phyloP scores from a whole-genome alignment of 2,888 invertebrate species.

The Euspilapteryx auroguttella region DNA sequence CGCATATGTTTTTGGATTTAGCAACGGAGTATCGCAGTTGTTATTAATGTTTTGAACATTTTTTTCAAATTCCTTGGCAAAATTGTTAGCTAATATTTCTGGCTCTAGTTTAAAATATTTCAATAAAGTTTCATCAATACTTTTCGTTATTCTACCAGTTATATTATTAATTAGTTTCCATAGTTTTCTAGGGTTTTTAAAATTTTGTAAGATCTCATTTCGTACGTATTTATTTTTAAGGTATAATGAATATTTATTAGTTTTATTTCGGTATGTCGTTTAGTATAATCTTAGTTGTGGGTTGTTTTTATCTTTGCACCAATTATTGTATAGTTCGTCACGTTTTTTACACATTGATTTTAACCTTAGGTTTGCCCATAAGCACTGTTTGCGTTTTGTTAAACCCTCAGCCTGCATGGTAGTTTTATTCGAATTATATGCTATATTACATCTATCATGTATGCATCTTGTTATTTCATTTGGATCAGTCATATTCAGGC shows the following conservation, averaged over 20 bases:
- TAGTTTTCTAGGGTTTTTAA: slow-evolving; percentile 6
- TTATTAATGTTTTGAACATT: neutral
- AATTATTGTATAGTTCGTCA: too few species aligned
- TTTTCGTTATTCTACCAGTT: slow-evolving; percentile 5
- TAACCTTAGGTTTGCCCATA: slow-evolving; percentile 4
- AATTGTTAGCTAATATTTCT: slow-evolving; percentile 1
- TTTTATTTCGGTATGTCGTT: slow-evolving; percentile 7
- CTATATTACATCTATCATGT: slow-evolving; percentile 1
- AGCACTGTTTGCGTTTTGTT: slow-evolving; percentile 3
- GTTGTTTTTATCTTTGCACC: too few species aligned
- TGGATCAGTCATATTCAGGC: neutral
- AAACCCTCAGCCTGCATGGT: too few species aligned
- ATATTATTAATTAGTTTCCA: slow-evolving; percentile 6
- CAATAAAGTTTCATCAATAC: too few species aligned
- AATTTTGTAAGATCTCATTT: slow-evolving; percentile 5
- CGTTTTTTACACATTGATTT: too few species aligned
- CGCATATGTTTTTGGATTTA: too few species aligned
- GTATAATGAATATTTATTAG: slow-evolving; percentile 5
- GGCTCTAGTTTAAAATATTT: too few species aligned
- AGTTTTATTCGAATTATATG: neutral
- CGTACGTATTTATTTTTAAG: slow-evolving; percentile 5
- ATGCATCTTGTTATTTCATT: slow-evolving; percentile 4
- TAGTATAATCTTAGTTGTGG: too few species aligned
- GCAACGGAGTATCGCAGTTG: neutral
- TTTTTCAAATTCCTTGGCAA: neutral